These are phyloP conservation scores for Epiblema foenella DNA, from an alignment of 2,888 invertebrate species.

Conservation along the genomic window DNA sequence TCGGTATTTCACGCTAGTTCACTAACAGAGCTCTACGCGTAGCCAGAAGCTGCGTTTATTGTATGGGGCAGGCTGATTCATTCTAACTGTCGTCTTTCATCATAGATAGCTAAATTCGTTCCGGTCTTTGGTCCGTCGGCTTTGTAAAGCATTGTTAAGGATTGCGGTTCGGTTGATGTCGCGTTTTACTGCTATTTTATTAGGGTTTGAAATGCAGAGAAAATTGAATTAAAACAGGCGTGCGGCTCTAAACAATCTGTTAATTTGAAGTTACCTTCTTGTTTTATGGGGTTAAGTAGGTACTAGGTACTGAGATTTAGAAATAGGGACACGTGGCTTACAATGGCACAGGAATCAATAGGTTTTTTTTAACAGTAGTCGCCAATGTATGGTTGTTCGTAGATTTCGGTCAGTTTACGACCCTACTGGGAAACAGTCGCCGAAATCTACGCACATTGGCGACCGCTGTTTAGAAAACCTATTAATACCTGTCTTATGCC, in stretches of 20 bases:
- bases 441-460: too few species aligned
- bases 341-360: too few species aligned
- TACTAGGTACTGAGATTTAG: too few species aligned
- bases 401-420: too few species aligned
- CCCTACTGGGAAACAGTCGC: too few species aligned
- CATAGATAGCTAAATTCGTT: constrained; percentile 16
- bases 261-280: neutral
- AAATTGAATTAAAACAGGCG: constrained; percentile 13
- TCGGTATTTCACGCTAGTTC: neutral
- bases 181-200: neutral
- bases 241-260: neutral
- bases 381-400: too few species aligned
- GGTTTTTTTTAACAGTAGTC: too few species aligned
- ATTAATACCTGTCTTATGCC: too few species aligned
- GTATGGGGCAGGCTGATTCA: neutral
- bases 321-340: too few species aligned
- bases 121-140: constrained; percentile 6
- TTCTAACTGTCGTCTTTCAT: constrained; percentile 21
- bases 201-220: neutral
- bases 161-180: constrained; percentile 15
- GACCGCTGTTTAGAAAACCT: too few species aligned
- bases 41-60: constrained; percentile 17
- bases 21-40: neutral
- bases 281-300: neutral
- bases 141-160: constrained; percentile 10